Evolutionary conservation across 2,797 vertebrate species (phyloP).

Genomic region (Threskiornis aethiopicus): DNA sequence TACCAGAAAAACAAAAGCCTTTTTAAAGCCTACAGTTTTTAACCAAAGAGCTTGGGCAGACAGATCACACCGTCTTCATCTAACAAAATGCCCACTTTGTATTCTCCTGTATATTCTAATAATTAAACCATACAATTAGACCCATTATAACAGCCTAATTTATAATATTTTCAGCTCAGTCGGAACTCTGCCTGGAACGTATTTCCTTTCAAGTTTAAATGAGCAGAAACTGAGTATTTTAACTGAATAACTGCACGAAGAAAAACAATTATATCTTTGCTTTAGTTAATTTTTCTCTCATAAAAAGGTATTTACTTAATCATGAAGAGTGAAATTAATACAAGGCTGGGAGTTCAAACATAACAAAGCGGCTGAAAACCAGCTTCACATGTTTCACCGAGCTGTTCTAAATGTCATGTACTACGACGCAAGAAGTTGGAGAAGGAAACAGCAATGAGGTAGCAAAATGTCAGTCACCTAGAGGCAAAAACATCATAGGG

Average conservation of each 20-base stretch:
- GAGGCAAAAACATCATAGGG: background rate
- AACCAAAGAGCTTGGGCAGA: background rate
- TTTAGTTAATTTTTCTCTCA: conserved; percentile 42
- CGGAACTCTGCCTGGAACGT: conserved; percentile 36
- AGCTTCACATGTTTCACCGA: background rate
- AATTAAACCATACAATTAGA: conserved; percentile 50
- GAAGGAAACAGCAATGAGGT: background rate
- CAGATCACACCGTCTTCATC: background rate
- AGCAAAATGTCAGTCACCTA: background rate
- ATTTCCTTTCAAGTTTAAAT: conserved; percentile 64
- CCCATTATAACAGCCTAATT: conserved; percentile 3
- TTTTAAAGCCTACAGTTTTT: background rate
- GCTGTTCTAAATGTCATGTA: background rate
- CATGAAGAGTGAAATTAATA: conserved; percentile 47
- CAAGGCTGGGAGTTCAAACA: background rate
- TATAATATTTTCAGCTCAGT: conserved; percentile 52
- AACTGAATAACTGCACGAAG: conserved; percentile 21
- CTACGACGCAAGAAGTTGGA: rapidly evolving
- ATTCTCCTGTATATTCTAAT: conserved; percentile 26
- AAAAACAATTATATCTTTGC: conserved; percentile 52
- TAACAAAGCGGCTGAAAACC: background rate
- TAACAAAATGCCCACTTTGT: conserved; percentile 19
- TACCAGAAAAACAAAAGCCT: background rate
- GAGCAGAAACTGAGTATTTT: conserved; percentile 50
- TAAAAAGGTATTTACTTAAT: conserved; percentile 39